A percentile compares a stretch with the other conserved stretches of the same genome.
Conservation (phyloP, 2,797 vertebrate species). For the Capromys pilorides region DNA sequence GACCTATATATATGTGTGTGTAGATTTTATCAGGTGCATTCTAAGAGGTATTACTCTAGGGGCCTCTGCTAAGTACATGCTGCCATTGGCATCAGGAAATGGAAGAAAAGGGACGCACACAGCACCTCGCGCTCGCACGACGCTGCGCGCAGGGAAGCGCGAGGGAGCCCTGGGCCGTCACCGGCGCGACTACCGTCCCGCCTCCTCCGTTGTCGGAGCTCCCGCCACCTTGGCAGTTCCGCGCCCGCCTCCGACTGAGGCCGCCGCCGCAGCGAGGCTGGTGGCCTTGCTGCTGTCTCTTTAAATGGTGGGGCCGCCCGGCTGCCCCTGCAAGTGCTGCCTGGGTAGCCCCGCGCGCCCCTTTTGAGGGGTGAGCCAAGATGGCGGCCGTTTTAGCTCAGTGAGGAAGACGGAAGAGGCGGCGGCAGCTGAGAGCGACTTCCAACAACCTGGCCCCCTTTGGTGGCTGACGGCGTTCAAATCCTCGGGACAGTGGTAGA, state of each 20-base stretch:
- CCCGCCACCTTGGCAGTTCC: slow-evolving; percentile 65
- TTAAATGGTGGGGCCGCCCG: slow-evolving; percentile 94
- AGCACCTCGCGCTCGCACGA: slow-evolving; percentile 46
- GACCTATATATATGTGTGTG: not conserved
- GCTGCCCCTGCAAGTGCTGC: slow-evolving; percentile 87
- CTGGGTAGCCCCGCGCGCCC: slow-evolving; percentile 95
- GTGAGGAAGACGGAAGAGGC: too few species aligned
- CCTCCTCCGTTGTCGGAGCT: slow-evolving; percentile 57
- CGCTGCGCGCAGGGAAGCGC: slow-evolving; percentile 60
- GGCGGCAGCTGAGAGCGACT: too few species aligned
- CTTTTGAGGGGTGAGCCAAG: slow-evolving; percentile 94
- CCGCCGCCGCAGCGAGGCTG: slow-evolving; percentile 1
- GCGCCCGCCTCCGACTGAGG: slow-evolving; percentile 36
- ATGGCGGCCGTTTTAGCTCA: too few species aligned
- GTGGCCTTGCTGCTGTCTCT: slow-evolving; percentile 87
- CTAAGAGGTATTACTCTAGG: not conserved
- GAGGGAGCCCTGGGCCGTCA: slow-evolving; percentile 75
- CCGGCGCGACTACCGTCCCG: slow-evolving; percentile 70
- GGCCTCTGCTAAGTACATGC: not conserved
- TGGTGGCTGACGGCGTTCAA: too few species aligned
- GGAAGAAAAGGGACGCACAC: slow-evolving; percentile 67
- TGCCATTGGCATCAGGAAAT: not conserved
- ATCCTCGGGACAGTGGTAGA: too few species aligned
- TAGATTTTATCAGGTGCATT: not conserved
- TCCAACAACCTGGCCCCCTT: too few species aligned